phyloP scores from a whole-genome alignment of 2,888 invertebrate genomes.

The Leucoma salicis region DNA sequence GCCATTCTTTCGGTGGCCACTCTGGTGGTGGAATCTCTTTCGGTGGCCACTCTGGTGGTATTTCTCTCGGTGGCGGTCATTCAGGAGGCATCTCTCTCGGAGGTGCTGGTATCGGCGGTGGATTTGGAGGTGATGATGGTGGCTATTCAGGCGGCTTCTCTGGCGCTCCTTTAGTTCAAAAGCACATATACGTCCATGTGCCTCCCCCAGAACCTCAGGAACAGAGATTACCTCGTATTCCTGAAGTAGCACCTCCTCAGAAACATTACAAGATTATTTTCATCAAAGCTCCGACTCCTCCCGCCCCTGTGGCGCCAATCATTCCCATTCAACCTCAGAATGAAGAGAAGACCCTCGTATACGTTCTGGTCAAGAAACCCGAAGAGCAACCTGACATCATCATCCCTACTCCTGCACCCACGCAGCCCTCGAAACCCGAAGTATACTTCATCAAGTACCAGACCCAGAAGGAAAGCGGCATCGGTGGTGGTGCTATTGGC shows the following conservation, averaged over 20 bases:
- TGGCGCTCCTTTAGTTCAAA: constrained; percentile 87
- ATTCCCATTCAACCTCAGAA: constrained; percentile 91
- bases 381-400: constrained; percentile 91
- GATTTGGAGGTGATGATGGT: constrained; percentile 60
- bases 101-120: constrained; percentile 41
- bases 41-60: constrained; percentile 27
- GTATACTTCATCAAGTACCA: constrained; percentile 95
- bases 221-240: constrained; percentile 84
- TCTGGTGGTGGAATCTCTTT: constrained; percentile 35
- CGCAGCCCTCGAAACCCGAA: constrained; percentile 93
- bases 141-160: constrained; percentile 72
- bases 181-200: constrained; percentile 94
- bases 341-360: constrained; percentile 94
- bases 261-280: constrained; percentile 96
- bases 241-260: constrained; percentile 87
- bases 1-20: constrained; percentile 41
- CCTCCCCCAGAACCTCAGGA: constrained; percentile 94
- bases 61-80: constrained; percentile 10
- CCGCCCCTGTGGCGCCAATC: constrained; percentile 90
- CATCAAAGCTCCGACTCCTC: constrained; percentile 94
- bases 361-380: constrained; percentile 94
- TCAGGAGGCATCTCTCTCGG: constrained; percentile 31
- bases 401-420: constrained; percentile 89
- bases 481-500: constrained; percentile 60
- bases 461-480: constrained; percentile 83